Conservation (phyloP, 1,140 invertebrate genomes). For the Lasaia peninsularis region DNA sequence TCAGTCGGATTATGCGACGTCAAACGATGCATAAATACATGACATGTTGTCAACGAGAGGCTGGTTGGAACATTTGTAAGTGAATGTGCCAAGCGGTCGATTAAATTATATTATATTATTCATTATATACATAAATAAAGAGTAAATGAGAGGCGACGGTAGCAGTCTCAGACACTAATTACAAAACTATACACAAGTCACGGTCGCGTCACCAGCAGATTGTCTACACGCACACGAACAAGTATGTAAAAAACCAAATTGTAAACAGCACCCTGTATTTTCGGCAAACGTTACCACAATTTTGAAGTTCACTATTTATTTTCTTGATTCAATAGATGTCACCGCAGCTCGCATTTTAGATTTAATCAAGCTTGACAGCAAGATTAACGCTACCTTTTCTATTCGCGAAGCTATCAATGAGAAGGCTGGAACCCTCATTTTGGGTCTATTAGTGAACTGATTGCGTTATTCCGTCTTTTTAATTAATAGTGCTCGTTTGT, state of each 20-base stretch:
- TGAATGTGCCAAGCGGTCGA: too few relatives aligned
- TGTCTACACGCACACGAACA: too few relatives aligned
- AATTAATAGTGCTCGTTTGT: slow-evolving; percentile 16
- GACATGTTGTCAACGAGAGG: too few relatives aligned
- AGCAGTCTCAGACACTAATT: too few relatives aligned
- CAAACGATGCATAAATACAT: too few relatives aligned
- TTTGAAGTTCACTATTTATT: slow-evolving; percentile 55
- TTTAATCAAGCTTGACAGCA: slow-evolving; percentile 60
- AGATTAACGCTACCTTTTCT: slow-evolving; percentile 56
- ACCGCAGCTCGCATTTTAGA: slow-evolving; percentile 55
- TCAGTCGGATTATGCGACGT: too few relatives aligned
- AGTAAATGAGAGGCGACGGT: too few relatives aligned
- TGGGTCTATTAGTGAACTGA: slow-evolving; percentile 26
- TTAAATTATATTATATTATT: too few relatives aligned
- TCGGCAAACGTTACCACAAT: slow-evolving; percentile 41
- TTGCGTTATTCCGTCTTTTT: slow-evolving; percentile 20
- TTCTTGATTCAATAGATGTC: slow-evolving; percentile 51
- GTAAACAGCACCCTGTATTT: not conserved
- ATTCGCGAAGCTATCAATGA: slow-evolving; percentile 41
- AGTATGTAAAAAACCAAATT: slow-evolving; percentile 42
- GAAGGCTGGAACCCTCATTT: slow-evolving; percentile 25
- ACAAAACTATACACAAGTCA: too few relatives aligned
- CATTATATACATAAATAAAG: too few relatives aligned
- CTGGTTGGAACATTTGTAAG: too few relatives aligned
- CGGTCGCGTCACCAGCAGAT: too few relatives aligned